A percentile compares a stretch with the other conserved stretches of the same genome.
phyloP scores from a whole-genome alignment of 2,797 vertebrate species.

The Moxostoma hubbsi region DNA sequence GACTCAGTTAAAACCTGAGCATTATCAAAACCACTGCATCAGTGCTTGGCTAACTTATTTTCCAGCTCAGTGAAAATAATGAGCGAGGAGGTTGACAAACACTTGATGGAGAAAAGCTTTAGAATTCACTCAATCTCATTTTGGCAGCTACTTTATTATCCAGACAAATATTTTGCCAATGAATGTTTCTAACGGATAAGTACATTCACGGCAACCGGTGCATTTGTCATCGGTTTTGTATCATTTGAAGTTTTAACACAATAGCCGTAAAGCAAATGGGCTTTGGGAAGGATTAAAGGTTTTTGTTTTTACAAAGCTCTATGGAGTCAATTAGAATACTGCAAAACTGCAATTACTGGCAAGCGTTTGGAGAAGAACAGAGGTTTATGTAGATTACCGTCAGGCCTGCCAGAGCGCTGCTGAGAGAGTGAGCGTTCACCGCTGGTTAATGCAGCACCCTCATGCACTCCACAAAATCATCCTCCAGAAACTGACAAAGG shows the following conservation, averaged over 20 bases:
- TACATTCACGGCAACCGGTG: conserved; percentile 56
- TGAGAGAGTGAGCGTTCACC: conserved; percentile 61
- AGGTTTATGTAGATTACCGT: conserved; percentile 59
- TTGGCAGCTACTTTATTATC: conserved; percentile 65
- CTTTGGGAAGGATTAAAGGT: conserved; percentile 43
- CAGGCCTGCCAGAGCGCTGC: conserved; percentile 59
- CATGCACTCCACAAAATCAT: conserved; percentile 68
- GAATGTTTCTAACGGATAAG: conserved; percentile 59
- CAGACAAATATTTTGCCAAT: conserved; percentile 55
- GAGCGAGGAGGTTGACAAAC: conserved; percentile 75
- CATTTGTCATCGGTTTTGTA: conserved; percentile 57
- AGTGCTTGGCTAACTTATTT: conserved; percentile 77
- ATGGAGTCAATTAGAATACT: conserved; percentile 57
- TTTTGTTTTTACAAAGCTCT: conserved; percentile 53
- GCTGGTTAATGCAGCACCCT: conserved; percentile 63
- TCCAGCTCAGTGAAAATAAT: conserved; percentile 79
- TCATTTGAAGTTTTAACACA: conserved; percentile 56
- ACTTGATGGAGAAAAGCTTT: conserved; percentile 67
- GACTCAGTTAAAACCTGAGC: conserved; percentile 68
- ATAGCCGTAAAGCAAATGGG: conserved; percentile 38
- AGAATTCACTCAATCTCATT: conserved; percentile 60
- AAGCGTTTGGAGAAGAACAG: conserved; percentile 65
- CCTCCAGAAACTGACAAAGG: conserved; percentile 76
- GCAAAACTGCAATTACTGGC: conserved; percentile 48
- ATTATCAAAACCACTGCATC: conserved; percentile 72